Conservation (phyloP, 2,113 vertebrate genomes). For the Macroglossus sobrinus region DNA sequence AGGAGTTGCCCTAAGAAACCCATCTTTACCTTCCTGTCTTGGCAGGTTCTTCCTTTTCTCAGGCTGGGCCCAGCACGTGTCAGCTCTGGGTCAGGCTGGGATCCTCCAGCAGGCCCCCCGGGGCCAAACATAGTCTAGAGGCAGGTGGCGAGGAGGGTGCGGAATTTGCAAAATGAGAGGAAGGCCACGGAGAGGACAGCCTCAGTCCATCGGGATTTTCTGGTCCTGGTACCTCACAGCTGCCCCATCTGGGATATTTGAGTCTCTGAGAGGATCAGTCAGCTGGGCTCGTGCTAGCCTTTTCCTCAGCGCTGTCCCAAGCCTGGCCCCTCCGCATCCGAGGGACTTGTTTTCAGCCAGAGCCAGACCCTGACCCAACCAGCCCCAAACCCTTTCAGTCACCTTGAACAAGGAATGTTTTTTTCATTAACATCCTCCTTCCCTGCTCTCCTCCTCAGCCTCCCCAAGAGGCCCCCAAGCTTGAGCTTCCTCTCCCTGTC, state of each 20-base stretch:
- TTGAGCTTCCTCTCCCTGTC: constrained; percentile 59
- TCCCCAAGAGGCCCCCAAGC: constrained; percentile 64
- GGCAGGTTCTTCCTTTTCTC: background rate
- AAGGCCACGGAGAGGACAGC: background rate
- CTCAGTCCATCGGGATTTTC: no score
- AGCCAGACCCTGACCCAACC: constrained; percentile 63
- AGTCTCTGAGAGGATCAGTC: background rate
- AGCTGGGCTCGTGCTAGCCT: background rate
- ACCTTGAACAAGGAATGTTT: constrained; percentile 72
- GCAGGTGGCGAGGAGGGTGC: fast-evolving
- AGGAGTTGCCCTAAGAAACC: background rate
- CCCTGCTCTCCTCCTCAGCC: constrained; percentile 50
- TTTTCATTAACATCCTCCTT: constrained; percentile 64
- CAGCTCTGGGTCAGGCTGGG: background rate
- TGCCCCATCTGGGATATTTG: background rate
- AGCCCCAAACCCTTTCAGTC: constrained; percentile 62
- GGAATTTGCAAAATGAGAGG: background rate
- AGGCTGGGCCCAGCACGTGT: background rate
- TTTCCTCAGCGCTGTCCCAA: background rate
- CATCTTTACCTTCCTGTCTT: background rate
- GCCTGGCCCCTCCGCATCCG: background rate
- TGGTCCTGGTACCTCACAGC: background rate
- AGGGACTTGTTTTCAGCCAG: constrained; percentile 38
- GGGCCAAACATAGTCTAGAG: background rate
- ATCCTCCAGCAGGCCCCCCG: background rate